These are phyloP conservation scores for Baryphthengus martii DNA, from an alignment of 2,113 vertebrate genomes.

Conservation along the genomic window DNA sequence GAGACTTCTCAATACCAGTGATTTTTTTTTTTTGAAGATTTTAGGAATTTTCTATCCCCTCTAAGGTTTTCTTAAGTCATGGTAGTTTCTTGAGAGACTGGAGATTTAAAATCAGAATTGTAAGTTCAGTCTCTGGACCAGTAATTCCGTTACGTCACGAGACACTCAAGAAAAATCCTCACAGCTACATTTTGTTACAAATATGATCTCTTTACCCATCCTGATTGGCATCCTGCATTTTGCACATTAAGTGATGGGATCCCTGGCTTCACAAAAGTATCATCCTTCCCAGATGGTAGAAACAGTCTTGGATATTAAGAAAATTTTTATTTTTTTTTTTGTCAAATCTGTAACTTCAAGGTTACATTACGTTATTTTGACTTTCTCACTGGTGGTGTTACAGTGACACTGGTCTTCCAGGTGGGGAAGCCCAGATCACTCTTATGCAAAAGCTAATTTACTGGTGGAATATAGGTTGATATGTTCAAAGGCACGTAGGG, in stretches of 20 bases:
- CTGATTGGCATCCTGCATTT: background rate
- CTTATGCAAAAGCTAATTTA: background rate
- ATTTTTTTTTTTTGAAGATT: background rate
- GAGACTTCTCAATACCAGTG: background rate
- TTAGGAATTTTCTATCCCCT: conserved; percentile 8
- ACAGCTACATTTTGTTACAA: background rate
- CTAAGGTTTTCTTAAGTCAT: background rate
- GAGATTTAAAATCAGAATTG: conserved; percentile 5
- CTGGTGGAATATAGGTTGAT: conserved; percentile 1
- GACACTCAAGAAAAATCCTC: background rate
- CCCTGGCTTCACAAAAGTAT: background rate
- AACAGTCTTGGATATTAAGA: background rate
- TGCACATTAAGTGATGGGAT: background rate
- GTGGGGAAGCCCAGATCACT: background rate
- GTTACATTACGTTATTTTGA: background rate
- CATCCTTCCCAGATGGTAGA: background rate
- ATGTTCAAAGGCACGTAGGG: conserved; percentile 14
- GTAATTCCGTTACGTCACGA: background rate
- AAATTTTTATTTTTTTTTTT: background rate
- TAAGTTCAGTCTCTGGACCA: background rate
- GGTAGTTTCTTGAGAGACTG: background rate
- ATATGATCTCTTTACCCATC: background rate
- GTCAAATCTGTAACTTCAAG: conserved; percentile 2
- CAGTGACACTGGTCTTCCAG: background rate
- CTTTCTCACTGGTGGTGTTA: background rate